A percentile compares a stretch with the other conserved stretches of the same genome.
phyloP scores from a whole-genome alignment of 2,888 invertebrate genomes.

The Polylopha cassiicola region DNA sequence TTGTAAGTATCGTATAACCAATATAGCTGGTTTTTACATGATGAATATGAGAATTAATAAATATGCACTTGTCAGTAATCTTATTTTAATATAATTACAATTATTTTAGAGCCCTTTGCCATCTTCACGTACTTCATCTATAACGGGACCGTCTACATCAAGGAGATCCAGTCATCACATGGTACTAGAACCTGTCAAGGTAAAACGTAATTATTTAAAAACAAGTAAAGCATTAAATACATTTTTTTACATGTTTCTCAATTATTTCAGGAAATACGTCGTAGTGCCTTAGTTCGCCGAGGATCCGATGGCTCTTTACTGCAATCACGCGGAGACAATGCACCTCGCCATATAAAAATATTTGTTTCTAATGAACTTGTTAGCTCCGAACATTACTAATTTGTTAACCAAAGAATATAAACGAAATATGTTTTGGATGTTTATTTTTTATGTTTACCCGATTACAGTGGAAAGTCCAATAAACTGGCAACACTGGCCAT shows the following conservation, averaged over 20 bases:
- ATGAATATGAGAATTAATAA: not conserved
- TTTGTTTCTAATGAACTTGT: slow-evolving; percentile 49
- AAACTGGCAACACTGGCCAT: slow-evolving; percentile 32
- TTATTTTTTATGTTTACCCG: slow-evolving; percentile 1
- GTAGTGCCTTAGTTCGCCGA: slow-evolving; percentile 60
- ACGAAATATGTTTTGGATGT: too few species aligned
- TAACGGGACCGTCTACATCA: slow-evolving; percentile 64
- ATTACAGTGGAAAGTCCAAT: not conserved
- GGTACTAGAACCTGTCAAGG: slow-evolving; percentile 60
- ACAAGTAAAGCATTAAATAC: not conserved
- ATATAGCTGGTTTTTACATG: not conserved
- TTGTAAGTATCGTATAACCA: slow-evolving; percentile 7
- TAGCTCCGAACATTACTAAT: slow-evolving; percentile 24
- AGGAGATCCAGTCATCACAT: slow-evolving; percentile 67
- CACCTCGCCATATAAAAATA: slow-evolving; percentile 63
- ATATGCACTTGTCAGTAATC: not conserved
- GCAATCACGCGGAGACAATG: slow-evolving; percentile 45
- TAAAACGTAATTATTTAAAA: slow-evolving; percentile 25
- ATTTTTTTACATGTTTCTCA: slow-evolving; percentile 8
- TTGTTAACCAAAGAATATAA: too few species aligned
- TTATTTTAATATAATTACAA: slow-evolving; percentile 2
- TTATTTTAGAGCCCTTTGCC: slow-evolving; percentile 51
- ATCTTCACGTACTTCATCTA: slow-evolving; percentile 62
- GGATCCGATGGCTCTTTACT: slow-evolving; percentile 66
- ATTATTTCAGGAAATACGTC: slow-evolving; percentile 60